A percentile compares a stretch with the other conserved stretches of the same genome.
These are phyloP conservation scores for Numenius phaeopus DNA, from an alignment of 2,797 vertebrate genomes.

Conservation along the genomic window DNA sequence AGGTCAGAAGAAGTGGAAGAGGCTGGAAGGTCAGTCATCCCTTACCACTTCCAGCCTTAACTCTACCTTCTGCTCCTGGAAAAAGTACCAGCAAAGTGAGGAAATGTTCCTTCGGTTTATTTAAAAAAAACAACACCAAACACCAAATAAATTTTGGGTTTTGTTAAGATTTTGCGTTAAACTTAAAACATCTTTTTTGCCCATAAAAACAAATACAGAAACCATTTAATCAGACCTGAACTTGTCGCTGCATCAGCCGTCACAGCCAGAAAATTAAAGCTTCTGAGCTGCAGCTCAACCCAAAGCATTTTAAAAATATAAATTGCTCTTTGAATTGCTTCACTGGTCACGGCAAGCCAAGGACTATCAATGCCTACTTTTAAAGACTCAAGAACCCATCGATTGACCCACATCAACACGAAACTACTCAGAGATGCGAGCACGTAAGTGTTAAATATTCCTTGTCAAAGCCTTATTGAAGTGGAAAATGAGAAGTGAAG, in stretches of 20 bases:
- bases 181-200: background rate
- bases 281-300: background rate
- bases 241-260: background rate
- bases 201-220: background rate
- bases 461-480: background rate
- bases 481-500: background rate
- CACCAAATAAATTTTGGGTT: background rate
- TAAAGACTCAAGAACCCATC: background rate
- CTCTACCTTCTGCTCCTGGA: background rate
- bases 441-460: background rate
- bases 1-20: background rate
- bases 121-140: background rate
- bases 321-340: background rate
- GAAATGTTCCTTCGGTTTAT: too few relatives aligned
- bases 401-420: background rate
- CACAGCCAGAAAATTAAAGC: background rate
- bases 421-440: background rate
- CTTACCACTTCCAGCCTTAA: background rate
- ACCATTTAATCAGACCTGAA: background rate
- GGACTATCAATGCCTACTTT: background rate
- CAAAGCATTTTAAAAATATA: background rate
- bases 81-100: too few relatives aligned
- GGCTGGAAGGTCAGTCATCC: background rate
- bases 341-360: background rate
- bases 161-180: background rate